Evolutionary conservation across 2,113 vertebrate genomes (phyloP).

Genomic region (Etia nguti): DNA sequence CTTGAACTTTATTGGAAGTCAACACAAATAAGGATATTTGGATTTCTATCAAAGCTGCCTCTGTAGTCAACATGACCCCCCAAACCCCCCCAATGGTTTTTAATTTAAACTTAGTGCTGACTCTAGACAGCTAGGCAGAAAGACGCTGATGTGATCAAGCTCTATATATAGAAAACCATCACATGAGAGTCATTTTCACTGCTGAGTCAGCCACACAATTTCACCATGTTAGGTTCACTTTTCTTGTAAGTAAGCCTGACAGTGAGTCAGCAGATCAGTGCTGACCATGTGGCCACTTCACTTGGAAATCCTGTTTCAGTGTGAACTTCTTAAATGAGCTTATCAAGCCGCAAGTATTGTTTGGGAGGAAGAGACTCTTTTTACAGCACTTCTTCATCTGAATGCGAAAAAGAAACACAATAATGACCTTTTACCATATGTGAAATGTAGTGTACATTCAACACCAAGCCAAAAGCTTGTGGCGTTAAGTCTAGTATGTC

Average conservation of each 20-base stretch:
- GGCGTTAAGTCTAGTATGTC: neutral
- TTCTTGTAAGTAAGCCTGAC: neutral
- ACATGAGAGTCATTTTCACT: conserved; percentile 10
- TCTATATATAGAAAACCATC: conserved; percentile 22
- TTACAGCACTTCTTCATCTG: neutral
- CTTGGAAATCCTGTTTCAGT: neutral
- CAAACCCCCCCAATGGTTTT: neutral
- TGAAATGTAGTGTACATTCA: neutral
- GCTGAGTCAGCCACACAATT: conserved; percentile 26
- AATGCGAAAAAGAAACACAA: neutral
- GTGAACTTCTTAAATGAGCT: neutral
- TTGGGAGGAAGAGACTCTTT: neutral
- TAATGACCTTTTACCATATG: neutral
- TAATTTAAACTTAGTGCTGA: neutral
- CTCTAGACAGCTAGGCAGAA: neutral
- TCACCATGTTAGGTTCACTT: neutral
- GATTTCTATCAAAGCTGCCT: neutral
- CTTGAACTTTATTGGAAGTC: neutral
- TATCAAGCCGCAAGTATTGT: neutral
- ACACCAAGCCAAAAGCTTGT: neutral
- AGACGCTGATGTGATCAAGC: neutral
- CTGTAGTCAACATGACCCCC: neutral
- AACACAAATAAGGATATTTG: neutral
- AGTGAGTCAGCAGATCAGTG: conserved; percentile 26
- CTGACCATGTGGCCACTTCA: neutral